A percentile compares a stretch with the other conserved stretches of the same genome.
Evolutionary conservation across 2,113 vertebrate species (phyloP).

Genomic region (Melanocharis versteri): DNA sequence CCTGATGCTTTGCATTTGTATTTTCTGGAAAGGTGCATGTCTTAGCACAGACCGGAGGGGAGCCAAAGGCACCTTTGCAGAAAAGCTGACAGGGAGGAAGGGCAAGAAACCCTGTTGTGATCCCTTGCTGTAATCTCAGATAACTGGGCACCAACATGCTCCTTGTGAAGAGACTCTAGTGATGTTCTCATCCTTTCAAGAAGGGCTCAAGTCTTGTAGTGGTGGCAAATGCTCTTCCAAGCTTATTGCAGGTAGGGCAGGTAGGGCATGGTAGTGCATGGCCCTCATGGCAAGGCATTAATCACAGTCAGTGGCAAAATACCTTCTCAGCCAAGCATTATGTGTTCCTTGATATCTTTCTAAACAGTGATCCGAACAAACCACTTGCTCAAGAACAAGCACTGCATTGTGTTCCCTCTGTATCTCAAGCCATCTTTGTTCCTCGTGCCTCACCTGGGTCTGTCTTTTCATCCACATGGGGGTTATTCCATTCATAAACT

Average conservation of each 20-base stretch:
- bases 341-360: background rate
- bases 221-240: background rate
- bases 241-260: background rate
- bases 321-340: background rate
- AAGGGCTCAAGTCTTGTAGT: background rate
- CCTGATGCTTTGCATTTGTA: background rate
- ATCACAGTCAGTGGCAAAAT: background rate
- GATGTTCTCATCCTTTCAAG: background rate
- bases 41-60: background rate
- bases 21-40: background rate
- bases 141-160: background rate
- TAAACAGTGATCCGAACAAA: background rate
- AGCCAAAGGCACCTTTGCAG: background rate
- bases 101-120: background rate
- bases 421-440: background rate
- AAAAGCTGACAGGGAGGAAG: background rate
- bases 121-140: background rate
- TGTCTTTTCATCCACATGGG: background rate
- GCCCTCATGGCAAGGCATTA: background rate
- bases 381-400: background rate
- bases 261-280: background rate
- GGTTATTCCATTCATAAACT: background rate
- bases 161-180: background rate
- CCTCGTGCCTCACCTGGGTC: background rate
- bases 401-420: background rate